phyloP scores from a whole-genome alignment of 2,888 invertebrate species.

The Drosophila paracracens region DNA sequence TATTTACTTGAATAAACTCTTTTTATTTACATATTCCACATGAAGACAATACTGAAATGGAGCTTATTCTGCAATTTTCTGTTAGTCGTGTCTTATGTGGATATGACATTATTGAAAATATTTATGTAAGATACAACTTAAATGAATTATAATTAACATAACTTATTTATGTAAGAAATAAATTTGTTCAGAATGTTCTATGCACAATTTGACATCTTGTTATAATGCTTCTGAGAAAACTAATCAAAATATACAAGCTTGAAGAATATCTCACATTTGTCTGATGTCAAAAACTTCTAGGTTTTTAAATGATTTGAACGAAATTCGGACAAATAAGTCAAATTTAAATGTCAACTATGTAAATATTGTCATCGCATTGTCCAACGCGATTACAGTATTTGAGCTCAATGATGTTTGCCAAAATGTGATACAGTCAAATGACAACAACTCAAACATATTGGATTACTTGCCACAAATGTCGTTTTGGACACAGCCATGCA shows the following conservation, averaged over 20 bases:
- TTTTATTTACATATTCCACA: background rate
- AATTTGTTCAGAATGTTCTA: background rate
- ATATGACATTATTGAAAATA: background rate
- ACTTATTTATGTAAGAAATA: background rate
- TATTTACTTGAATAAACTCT: background rate
- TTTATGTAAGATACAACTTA: background rate
- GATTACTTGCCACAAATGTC: constrained; percentile 17
- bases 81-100: background rate
- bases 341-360: background rate
- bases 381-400: background rate
- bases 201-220: too few species aligned
- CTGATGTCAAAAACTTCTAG: background rate
- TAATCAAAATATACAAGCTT: background rate
- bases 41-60: background rate
- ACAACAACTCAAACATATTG: constrained; percentile 34
- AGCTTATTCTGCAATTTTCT: background rate
- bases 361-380: constrained; percentile 3
- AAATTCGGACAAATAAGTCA: background rate
- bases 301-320: background rate
- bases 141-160: background rate
- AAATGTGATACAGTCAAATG: constrained; percentile 18
- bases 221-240: background rate
- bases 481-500: constrained; percentile 14
- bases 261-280: background rate
- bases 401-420: constrained; percentile 21